These are phyloP conservation scores for Aradus depressus DNA, from an alignment of 2,888 invertebrate genomes.

Conservation along the genomic window DNA sequence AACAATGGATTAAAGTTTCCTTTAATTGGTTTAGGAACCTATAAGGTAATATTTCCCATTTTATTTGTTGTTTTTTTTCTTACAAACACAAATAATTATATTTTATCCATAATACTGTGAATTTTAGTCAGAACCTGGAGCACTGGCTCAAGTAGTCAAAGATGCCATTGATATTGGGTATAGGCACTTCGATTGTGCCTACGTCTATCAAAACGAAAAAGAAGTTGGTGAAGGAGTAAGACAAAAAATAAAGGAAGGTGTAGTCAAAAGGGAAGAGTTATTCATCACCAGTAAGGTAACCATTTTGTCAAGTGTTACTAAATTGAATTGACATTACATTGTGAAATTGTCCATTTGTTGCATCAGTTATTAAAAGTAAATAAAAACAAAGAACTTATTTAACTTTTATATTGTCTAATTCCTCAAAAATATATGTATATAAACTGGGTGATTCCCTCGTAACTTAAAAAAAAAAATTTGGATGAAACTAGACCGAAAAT, in stretches of 20 bases:
- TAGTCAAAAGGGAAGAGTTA: slow-evolving; percentile 55
- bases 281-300: slow-evolving; percentile 53
- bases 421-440: no score
- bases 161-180: slow-evolving; percentile 67
- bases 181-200: slow-evolving; percentile 62
- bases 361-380: no score
- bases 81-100: neutral
- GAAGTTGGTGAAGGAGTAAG: slow-evolving; percentile 55
- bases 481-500: no score
- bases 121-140: slow-evolving; percentile 51
- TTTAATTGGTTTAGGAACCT: no score
- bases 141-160: slow-evolving; percentile 52
- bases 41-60: no score
- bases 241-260: slow-evolving; percentile 51
- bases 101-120: neutral
- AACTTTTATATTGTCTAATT: no score
- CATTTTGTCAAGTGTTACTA: neutral
- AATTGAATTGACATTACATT: neutral
- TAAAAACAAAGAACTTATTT: no score
- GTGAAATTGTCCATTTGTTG: no score
- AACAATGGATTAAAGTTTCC: no score
- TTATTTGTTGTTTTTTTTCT: no score
- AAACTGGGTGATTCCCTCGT: no score
- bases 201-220: slow-evolving; percentile 57
- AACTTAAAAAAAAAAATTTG: no score